phyloP scores from a whole-genome alignment of 2,113 vertebrate species.

The Ammospiza nelsoni region DNA sequence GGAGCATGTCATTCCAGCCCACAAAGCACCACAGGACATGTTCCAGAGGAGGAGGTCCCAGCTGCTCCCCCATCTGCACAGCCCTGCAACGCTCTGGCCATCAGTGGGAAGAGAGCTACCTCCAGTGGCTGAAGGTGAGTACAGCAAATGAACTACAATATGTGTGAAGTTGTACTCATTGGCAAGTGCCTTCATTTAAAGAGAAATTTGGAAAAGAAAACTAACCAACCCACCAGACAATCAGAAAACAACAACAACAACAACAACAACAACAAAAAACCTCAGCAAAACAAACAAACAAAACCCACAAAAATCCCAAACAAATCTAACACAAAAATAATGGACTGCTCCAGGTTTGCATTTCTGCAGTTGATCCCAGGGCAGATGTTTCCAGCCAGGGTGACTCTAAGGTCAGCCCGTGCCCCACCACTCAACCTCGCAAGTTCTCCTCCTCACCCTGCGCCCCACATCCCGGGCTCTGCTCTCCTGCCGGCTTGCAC shows the following conservation, averaged over 20 bases:
- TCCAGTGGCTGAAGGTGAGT: neutral
- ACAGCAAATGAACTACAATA: neutral
- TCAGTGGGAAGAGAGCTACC: neutral
- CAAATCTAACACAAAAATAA: neutral
- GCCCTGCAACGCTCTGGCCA: no score
- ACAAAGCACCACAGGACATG: rapidly evolving
- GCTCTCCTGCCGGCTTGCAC: neutral
- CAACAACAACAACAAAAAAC: neutral
- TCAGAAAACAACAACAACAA: no score
- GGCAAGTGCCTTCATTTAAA: neutral
- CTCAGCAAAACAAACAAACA: neutral
- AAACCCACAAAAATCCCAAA: neutral
- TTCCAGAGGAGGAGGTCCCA: neutral
- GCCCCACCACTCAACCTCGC: rapidly evolving
- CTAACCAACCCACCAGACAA: neutral
- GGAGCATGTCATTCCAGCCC: neutral
- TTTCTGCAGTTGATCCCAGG: neutral
- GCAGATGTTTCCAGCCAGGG: neutral
- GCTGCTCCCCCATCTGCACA: neutral
- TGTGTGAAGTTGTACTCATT: neutral
- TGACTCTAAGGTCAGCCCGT: rapidly evolving
- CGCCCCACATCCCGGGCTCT: neutral
- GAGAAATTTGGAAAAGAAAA: neutral
- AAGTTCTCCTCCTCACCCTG: neutral
- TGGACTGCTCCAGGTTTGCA: neutral